phyloP scores from a whole-genome alignment of 2,113 vertebrate species.

The Casuarius casuarius region DNA sequence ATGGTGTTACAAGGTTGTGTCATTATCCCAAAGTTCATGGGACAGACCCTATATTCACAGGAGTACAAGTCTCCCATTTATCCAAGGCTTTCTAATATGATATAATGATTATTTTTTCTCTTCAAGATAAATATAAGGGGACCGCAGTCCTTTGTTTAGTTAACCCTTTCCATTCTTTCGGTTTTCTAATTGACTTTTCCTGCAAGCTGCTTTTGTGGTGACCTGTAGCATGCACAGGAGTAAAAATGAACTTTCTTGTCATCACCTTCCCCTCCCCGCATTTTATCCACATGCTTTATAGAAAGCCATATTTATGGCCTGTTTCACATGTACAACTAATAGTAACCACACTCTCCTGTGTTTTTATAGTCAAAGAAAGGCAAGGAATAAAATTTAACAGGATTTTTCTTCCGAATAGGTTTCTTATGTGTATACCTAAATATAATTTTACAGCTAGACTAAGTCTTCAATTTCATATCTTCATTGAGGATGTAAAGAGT shows the following conservation, averaged over 20 bases:
- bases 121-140: not conserved
- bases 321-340: conserved; percentile 42
- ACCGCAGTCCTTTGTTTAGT: not conserved
- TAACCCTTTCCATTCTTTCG: not conserved
- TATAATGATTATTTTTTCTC: not conserved
- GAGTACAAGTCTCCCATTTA: not conserved
- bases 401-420: not conserved
- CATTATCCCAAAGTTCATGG: not conserved
- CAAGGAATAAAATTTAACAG: conserved; percentile 15
- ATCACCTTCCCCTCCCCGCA: not conserved
- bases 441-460: not conserved
- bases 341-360: conserved; percentile 4
- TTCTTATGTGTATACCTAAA: not conserved
- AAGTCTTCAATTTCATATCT: not conserved
- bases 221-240: conserved; percentile 1
- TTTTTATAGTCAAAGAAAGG: conserved; percentile 18
- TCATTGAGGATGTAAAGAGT: conserved; percentile 5
- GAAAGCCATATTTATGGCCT: conserved; percentile 3
- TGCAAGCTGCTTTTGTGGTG: not conserved
- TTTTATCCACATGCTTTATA: conserved; percentile 19
- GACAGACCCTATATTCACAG: not conserved
- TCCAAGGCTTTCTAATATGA: not conserved
- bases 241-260: conserved; percentile 31
- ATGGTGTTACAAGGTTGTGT: not conserved
- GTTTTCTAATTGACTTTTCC: conserved; percentile 12